Conservation (phyloP, 2,797 vertebrate genomes). For the Coendou prehensilis region DNA sequence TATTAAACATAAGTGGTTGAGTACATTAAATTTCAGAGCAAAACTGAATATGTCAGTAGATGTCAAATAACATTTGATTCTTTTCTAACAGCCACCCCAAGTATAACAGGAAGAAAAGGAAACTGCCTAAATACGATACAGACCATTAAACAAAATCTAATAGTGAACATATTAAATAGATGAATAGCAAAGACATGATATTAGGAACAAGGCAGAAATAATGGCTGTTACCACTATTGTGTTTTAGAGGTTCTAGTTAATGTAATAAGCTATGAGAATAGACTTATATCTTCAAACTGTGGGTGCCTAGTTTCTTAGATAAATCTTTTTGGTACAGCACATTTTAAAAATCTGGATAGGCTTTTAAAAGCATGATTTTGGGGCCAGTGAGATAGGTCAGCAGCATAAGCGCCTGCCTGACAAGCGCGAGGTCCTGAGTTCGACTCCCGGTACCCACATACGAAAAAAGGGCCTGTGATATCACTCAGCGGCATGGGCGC, state of each 20-base stretch:
- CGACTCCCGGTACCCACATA: no score
- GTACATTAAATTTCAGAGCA: conserved; percentile 21
- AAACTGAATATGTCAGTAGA: neutral
- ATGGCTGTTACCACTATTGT: neutral
- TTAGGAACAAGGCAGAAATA: conserved; percentile 46
- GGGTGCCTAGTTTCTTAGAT: conserved; percentile 5
- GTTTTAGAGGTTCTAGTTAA: neutral
- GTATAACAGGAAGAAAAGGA: conserved; percentile 24
- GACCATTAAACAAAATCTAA: conserved; percentile 1
- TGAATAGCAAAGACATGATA: conserved; percentile 19
- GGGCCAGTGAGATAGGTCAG: no score
- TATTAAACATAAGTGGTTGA: neutral
- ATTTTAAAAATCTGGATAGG: conserved; percentile 46
- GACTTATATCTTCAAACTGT: neutral
- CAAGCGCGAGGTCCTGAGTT: no score
- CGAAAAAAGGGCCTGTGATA: no score
- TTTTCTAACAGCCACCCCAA: conserved; percentile 9
- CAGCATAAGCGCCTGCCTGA: no score
- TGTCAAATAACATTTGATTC: neutral
- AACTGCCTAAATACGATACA: conserved; percentile 40
- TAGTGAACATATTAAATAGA: conserved; percentile 1
- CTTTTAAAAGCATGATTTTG: conserved; percentile 51
- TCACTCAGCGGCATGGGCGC: no score
- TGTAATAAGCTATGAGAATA: conserved; percentile 7
- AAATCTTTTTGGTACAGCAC: neutral